Conservation (phyloP, 1,140 invertebrate species). For the Drosophila erecta region DNA sequence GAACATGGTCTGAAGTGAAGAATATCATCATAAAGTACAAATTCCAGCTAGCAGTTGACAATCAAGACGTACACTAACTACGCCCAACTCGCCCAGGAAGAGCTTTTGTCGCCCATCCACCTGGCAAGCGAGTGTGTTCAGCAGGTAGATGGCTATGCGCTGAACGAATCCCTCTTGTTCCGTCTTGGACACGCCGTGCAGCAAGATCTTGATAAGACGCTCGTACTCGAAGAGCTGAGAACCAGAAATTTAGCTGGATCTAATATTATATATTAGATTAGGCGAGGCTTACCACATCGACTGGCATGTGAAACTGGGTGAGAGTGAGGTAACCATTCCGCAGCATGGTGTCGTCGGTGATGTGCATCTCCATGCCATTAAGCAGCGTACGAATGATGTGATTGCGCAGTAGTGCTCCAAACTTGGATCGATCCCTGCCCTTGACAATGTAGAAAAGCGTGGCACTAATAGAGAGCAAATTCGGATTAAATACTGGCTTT, state of each 20-base stretch:
- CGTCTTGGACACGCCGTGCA: conserved; percentile 92
- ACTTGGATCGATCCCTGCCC: conserved; percentile 89
- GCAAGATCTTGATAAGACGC: conserved; percentile 92
- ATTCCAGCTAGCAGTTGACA: not conserved
- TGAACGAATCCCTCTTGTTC: conserved; percentile 96
- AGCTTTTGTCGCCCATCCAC: conserved; percentile 96
- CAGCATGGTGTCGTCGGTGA: conserved; percentile 95
- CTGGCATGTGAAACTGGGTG: conserved; percentile 97
- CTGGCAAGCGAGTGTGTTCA: conserved; percentile 98
- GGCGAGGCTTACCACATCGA: conserved; percentile 92
- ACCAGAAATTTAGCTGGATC: not conserved
- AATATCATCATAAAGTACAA: not conserved
- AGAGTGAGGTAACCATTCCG: conserved; percentile 97
- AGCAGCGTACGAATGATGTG: conserved; percentile 92
- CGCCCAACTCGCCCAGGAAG: conserved; percentile 94
- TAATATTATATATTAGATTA: no score
- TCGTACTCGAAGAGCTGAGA: conserved; percentile 95
- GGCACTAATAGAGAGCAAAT: conserved; percentile 88
- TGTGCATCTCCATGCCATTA: conserved; percentile 94
- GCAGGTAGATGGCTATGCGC: conserved; percentile 96
- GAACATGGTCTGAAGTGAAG: conserved; percentile 91
- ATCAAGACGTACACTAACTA: conserved; percentile 89
- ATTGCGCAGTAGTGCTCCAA: conserved; percentile 89
- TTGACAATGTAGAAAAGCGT: conserved; percentile 98
- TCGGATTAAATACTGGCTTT: not conserved